Evolutionary conservation across 2,113 vertebrate species (phyloP).

Genomic region (Craseonycteris thonglongyai): DNA sequence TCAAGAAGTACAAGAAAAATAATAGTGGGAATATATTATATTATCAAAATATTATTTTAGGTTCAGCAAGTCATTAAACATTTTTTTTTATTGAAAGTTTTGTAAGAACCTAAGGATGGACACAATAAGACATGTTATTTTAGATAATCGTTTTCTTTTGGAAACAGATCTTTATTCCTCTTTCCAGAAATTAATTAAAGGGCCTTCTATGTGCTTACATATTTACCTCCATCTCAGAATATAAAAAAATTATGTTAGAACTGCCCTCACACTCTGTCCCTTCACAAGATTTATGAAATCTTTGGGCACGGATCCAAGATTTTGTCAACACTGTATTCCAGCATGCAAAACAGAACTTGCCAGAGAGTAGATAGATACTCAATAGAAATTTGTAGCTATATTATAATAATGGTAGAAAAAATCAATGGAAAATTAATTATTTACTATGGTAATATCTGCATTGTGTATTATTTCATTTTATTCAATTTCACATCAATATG

Average conservation of each 20-base stretch:
- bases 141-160: not conserved
- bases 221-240: not conserved
- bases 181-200: not conserved
- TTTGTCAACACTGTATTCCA: not conserved
- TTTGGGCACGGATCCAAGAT: not conserved
- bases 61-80: not conserved
- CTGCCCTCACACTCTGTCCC: not conserved
- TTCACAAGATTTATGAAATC: not conserved
- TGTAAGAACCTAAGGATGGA: not conserved
- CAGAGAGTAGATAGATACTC: not conserved
- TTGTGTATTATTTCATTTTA: not conserved
- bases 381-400: not conserved
- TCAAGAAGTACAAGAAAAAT: not conserved
- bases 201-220: not conserved
- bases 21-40: not conserved
- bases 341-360: not conserved
- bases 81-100: not conserved
- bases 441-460: not conserved
- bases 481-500: not conserved
- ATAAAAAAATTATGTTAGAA: not conserved
- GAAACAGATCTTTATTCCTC: not conserved
- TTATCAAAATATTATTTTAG: not conserved
- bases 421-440: constrained; percentile 25
- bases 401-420: not conserved
- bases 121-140: not conserved